These are phyloP conservation scores for Apostichopus japonicus DNA, from an alignment of 35 echinoderm and acorn worm species.

Conservation along the genomic window DNA sequence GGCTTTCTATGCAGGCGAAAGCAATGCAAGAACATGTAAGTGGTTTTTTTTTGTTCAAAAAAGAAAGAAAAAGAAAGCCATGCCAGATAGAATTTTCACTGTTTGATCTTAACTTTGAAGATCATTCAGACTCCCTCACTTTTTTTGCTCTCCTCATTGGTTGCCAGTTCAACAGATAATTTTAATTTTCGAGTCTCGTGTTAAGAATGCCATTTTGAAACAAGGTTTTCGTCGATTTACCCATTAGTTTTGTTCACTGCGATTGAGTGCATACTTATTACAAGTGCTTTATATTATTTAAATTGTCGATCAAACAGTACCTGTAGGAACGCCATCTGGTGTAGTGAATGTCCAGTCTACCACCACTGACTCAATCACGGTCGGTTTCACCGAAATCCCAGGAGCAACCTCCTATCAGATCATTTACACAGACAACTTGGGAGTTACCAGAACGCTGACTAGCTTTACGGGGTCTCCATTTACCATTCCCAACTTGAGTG, in stretches of 20 bases:
- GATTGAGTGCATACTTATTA: too few species aligned
- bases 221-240: too few species aligned
- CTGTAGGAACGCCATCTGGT: background rate
- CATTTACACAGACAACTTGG: background rate
- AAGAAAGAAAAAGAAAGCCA: too few species aligned
- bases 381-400: background rate
- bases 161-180: too few species aligned
- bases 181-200: too few species aligned
- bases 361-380: constrained; percentile 33
- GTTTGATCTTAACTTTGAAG: too few species aligned
- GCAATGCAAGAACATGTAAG: constrained; percentile 12
- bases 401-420: constrained; percentile 29
- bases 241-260: too few species aligned
- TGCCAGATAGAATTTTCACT: too few species aligned
- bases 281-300: too few species aligned
- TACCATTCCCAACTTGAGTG: constrained; percentile 29
- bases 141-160: too few species aligned
- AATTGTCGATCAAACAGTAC: background rate
- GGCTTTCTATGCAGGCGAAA: background rate
- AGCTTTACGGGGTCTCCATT: background rate
- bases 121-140: too few species aligned
- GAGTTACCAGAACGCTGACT: background rate
- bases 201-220: too few species aligned
- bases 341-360: constrained; percentile 8
- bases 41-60: background rate